Base-by-base conservation (phyloP, 2,797 vertebrate species). In the Acipenser ruthenus region DNA sequence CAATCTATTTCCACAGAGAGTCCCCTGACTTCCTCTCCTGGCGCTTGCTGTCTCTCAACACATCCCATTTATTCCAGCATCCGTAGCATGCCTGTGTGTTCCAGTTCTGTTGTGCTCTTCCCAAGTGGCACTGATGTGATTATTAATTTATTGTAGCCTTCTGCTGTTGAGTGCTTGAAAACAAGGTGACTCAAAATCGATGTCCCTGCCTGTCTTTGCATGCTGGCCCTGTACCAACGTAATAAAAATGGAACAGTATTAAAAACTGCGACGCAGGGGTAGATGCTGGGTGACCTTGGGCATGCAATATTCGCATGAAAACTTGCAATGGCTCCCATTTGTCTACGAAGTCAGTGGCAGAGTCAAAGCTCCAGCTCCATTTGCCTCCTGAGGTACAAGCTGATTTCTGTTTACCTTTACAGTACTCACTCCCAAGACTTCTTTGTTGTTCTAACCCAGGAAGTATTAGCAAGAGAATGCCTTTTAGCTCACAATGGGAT, bases 131-230 rank as follows among this genome's bases (percentile, higher is more conserved):
- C 58, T 12, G 62, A 59, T 49, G 64, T 64, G 63, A 69, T 73
- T 69, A 75, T 75, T 70, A 67, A 63, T 68, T 62, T 18, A 18
- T 8, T 65, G 10, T 12, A 47, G 10, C 10, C 10, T 1, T 2
- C 23, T 1, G 23, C 64, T 7, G 51, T 1, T 10, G 64, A 65
- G 6, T 37, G 10, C 23, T 13, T 58, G 55, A 13, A 13, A 58
- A 11, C 55, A 58, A 58, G 55, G 55, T 58, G 55, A 58, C 55
- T 58, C 55, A 10, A 58, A n/a, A 58, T 58, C 55, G 12, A n/a
- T 58, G 23, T 37, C 23, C 23, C 23, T 37, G 55, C 55, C 12
- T 58, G 55, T 6, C 55, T 3, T 12, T 58, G 55, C 55, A 11
- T 6, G 12, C 4, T 58, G 55, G 55, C 55, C 55, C 12, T 37